Evolutionary conservation across 2,888 invertebrate genomes (phyloP).

Genomic region (Caenorhabditis parvicauda): DNA sequence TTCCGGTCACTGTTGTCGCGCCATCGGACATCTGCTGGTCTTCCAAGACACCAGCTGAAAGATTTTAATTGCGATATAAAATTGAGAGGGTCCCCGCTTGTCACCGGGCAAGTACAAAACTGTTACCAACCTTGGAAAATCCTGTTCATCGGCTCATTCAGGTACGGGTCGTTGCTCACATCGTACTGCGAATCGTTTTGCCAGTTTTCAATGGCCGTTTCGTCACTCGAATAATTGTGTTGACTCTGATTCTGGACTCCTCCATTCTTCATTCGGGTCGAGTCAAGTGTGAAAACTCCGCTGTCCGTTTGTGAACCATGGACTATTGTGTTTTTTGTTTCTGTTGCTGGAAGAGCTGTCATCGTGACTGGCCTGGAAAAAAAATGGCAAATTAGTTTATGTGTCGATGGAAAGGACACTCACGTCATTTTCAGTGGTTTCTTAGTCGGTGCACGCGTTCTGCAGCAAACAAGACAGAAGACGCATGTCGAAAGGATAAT

Average conservation of each 20-base stretch:
- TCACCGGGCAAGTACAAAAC: constrained; percentile 8
- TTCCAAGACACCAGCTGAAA: constrained; percentile 3
- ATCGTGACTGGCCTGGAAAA: constrained; percentile 12
- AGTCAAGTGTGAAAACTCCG: constrained; percentile 51
- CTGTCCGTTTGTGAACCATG: constrained; percentile 52
- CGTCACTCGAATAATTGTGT: constrained; percentile 31
- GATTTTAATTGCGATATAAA: neutral
- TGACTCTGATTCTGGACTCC: constrained; percentile 1
- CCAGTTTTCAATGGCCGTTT: constrained; percentile 32
- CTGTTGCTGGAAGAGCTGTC: constrained; percentile 25
- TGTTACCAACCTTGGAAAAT: constrained; percentile 25
- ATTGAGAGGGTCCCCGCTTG: constrained; percentile 3
- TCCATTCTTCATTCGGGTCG: constrained; percentile 13
- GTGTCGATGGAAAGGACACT: constrained; percentile 3
- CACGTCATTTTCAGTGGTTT: constrained; percentile 23
- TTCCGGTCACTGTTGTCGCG: constrained; percentile 12
- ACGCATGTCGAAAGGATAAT: constrained; percentile 20
- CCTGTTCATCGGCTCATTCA: constrained; percentile 13
- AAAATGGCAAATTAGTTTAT: neutral
- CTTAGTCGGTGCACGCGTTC: constrained; percentile 14
- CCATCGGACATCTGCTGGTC: constrained; percentile 9
- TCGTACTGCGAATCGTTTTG: constrained; percentile 20
- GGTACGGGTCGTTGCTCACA: constrained; percentile 24
- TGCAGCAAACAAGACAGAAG: constrained; percentile 34
- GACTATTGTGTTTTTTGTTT: constrained; percentile 39